phyloP scores from a whole-genome alignment of 2,888 invertebrate species.

The Pardosa pseudoannulata region DNA sequence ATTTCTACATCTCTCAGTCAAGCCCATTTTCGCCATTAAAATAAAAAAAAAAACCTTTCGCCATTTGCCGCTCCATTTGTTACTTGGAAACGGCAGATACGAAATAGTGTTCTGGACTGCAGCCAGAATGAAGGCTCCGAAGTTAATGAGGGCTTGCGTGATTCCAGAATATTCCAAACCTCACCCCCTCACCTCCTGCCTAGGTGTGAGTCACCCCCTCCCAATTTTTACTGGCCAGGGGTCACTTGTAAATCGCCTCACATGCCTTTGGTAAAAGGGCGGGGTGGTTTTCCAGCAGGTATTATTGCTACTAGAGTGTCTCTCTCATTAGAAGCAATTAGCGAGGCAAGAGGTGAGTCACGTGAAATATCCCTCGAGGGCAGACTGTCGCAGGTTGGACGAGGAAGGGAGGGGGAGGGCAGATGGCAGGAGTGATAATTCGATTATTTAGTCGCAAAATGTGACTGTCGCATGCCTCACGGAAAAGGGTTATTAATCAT shows the following conservation, averaged over 20 bases:
- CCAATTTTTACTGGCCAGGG: not conserved
- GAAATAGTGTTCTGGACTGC: not conserved
- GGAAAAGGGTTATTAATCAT: not conserved
- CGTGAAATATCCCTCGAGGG: not conserved
- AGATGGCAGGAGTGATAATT: constrained; percentile 3
- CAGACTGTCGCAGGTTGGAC: not conserved
- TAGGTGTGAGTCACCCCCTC: constrained; percentile 10
- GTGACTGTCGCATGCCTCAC: not conserved
- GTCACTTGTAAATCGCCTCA: constrained; percentile 11
- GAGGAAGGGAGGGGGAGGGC: too few relatives aligned
- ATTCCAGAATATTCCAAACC: not conserved
- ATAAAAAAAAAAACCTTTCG: too few relatives aligned
- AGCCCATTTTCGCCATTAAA: too few relatives aligned
- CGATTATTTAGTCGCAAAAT: not conserved
- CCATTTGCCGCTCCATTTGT: not conserved
- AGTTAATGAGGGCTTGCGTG: constrained; percentile 18
- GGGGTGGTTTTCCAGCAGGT: not conserved
- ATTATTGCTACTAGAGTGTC: not conserved
- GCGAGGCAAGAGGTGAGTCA: not conserved
- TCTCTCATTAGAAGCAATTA: constrained; percentile 12
- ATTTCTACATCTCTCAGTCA: too few relatives aligned
- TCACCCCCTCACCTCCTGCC: not conserved
- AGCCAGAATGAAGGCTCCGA: not conserved
- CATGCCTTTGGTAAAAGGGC: constrained; percentile 4
- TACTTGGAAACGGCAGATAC: constrained; percentile 12